Base-by-base conservation (phyloP, 2,797 vertebrate genomes). In the Scomberomorus guttatus region DNA sequence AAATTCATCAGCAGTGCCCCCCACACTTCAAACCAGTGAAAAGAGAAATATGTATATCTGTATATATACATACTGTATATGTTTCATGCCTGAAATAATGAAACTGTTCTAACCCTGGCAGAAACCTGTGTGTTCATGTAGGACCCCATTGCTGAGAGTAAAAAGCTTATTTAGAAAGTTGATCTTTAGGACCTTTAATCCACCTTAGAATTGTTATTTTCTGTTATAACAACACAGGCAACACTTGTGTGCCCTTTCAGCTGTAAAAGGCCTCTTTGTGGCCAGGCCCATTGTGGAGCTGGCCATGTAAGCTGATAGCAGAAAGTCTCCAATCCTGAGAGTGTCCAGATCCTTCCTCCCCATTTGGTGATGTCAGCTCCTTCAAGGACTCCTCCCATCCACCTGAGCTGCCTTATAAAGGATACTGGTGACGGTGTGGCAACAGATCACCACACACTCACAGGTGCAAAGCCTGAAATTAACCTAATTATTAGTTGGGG, bases 391-490 rank as follows among this genome's bases (percentile, higher is more conserved):
- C 95, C 95, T 92, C 95, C 95, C 87, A 83, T 80, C 62, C 77
- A 93, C 90, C 88, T 93, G 91, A 82, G 70, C 87, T 57, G 55
- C 75, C 83, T 75, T 96, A 96, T 95, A 96, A 95, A 94, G 88
- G 90, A 87, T 86, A 89, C 83, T 87, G 87, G 83, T 87, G 80
- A 84, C 77, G 90, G 48, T 18, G 71, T 82, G 69, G 87, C 58
- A 74, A 61, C 83, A 85, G 88, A 88, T 75, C 84, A 83, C 78
- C 86, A 86, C 84, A 85, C 74, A 55, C 82, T 83, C 69, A 44
- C 80, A 77, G 71, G 80, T 79, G 79, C 50, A 13, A 66, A 78
- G 75, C 60, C 72, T 80, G 71, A 82, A 77, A 80, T 85, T 56
- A 65, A 34, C 54, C 62, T 55, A 42, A 83, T 73, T 64, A 65